These are phyloP conservation scores for Heterochromis multidens DNA, from an alignment of 2,113 vertebrate genomes.

Conservation along the genomic window DNA sequence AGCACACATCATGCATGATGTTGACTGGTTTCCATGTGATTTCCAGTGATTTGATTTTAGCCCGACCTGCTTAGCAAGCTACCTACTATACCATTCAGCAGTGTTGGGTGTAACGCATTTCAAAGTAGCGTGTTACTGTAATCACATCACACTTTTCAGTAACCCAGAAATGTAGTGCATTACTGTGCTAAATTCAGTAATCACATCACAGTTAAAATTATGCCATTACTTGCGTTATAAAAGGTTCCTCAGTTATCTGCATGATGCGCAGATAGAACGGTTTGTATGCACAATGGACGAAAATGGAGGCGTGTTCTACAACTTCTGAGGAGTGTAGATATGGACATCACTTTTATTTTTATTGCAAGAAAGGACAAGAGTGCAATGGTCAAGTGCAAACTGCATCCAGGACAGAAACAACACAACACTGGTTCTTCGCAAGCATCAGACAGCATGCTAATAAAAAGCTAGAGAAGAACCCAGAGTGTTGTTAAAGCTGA, in stretches of 20 bases:
- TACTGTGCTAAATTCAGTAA: not conserved
- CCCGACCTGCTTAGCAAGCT: not conserved
- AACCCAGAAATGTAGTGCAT: not conserved
- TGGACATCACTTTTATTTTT: not conserved
- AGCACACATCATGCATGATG: not conserved
- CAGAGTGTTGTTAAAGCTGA: not conserved
- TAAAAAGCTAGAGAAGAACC: not conserved
- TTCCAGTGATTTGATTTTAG: not conserved
- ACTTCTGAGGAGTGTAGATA: not conserved
- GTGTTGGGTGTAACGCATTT: not conserved
- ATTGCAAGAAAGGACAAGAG: not conserved
- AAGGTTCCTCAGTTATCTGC: not conserved
- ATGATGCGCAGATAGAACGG: accelerated
- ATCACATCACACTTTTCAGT: not conserved
- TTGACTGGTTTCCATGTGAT: not conserved
- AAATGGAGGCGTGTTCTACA: not conserved
- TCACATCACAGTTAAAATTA: not conserved
- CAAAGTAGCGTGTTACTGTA: not conserved
- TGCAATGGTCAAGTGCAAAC: not conserved
- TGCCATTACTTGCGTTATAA: not conserved
- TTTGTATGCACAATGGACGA: not conserved
- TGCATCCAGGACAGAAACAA: not conserved
- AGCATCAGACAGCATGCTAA: not conserved
- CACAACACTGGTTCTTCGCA: not conserved
- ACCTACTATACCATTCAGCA: not conserved